Evolutionary conservation across 1,140 invertebrate species (phyloP), one percentile per base, ranked within the genome.

Genomic region (Apis dorsata): DNA sequence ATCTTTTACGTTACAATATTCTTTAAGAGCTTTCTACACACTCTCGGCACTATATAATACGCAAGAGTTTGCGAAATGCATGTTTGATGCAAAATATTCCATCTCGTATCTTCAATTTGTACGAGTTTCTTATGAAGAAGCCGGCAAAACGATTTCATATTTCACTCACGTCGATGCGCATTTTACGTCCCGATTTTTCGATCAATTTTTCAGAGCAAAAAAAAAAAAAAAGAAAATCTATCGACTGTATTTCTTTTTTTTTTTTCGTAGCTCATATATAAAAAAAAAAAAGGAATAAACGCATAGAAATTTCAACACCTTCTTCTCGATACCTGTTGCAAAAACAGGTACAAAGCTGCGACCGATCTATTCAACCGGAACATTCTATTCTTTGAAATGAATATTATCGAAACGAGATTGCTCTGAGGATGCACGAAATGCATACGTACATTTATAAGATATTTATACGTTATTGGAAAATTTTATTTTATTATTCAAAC

Each of bases 1-100:
- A 80, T 74, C 69, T 74, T 55, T 3, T 19, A 9, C 28, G 60
- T 73, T 62, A 73, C 49, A 65, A 65, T 80, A 80, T 80, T 13
- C 28, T 44, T 73, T 73, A 80, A 65, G 68, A 60, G 55, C 66
- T 69, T 15, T 34, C 53, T 28, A 11, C 34, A 57, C 21, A 57
- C 34, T 44, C 77, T 70, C 12, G 34, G 59, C 59, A 11, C 4
- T n/a, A 12, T 49, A 34, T 79, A 79, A 79, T 44, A 15, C 53
- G 21, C 21, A n/a, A 72, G 59, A 79, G 68, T 49, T 72, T n/a
- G 13, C 24, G 78, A 28, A 62, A 79, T 62, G 24, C 68, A 62
- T 49, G 59, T n/a, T 55, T 73, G 24, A 72, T 34, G 24, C 49
- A 34, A 49, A 63, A 55, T 65, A 65, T 80, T 73, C 49, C 69